Conservation (phyloP, 2,888 invertebrate genomes). For the Eurytoma californica region DNA sequence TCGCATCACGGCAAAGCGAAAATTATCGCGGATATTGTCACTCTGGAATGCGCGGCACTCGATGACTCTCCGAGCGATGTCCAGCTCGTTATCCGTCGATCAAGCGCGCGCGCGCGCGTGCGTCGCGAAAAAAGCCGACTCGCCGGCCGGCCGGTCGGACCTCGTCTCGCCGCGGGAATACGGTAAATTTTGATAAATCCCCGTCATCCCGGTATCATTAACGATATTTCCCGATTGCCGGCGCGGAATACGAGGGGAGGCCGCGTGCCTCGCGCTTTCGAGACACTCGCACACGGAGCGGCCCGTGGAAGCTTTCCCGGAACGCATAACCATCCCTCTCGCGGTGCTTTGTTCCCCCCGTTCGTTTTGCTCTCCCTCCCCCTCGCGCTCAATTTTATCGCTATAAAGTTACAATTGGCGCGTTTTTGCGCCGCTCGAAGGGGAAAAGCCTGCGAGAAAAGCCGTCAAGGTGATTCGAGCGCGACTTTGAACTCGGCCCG, state of each 20-base stretch:
- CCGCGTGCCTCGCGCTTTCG: constrained; percentile 36
- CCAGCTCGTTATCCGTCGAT: too few relatives aligned
- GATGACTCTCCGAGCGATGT: too few relatives aligned
- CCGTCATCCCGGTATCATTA: neutral
- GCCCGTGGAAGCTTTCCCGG: constrained; percentile 43
- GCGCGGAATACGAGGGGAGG: neutral
- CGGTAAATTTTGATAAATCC: constrained; percentile 48
- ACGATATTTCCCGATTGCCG: constrained; percentile 11
- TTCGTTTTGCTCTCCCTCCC: neutral
- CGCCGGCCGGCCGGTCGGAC: constrained; percentile 1
- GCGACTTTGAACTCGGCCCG: neutral
- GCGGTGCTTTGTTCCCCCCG: constrained; percentile 19
- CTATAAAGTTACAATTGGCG: constrained; percentile 48
- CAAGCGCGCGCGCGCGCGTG: neutral
- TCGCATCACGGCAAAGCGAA: too few relatives aligned
- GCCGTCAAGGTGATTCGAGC: neutral
- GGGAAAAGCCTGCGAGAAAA: constrained; percentile 14
- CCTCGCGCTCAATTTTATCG: constrained; percentile 45
- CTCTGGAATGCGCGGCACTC: too few relatives aligned
- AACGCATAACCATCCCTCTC: constrained; percentile 28
- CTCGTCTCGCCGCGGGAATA: neutral
- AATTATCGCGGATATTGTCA: too few relatives aligned
- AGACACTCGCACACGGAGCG: neutral
- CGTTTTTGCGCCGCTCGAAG: constrained; percentile 29
- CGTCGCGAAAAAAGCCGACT: constrained; percentile 1